Conservation (phyloP, 1,140 invertebrate genomes). For the Rhizoglyphus robini region DNA sequence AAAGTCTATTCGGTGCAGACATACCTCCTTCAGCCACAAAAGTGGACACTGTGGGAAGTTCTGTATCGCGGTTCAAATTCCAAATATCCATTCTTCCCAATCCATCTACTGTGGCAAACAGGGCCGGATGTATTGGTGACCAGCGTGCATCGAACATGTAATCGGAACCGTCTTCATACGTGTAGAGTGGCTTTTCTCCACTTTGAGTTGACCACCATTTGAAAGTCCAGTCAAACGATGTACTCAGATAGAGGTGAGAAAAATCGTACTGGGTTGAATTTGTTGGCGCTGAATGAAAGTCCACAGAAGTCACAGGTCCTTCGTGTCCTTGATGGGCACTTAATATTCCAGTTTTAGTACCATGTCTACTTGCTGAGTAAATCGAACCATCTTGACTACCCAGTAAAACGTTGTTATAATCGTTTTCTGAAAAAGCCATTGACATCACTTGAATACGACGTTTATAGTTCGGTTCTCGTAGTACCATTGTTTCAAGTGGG, state of each 20-base stretch:
- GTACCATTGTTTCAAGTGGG: constrained; percentile 68
- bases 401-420: constrained; percentile 94
- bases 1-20: constrained; percentile 74
- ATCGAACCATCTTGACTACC: constrained; percentile 90
- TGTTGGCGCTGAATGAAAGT: constrained; percentile 62
- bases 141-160: constrained; percentile 94
- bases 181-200: constrained; percentile 86
- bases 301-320: constrained; percentile 80
- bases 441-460: constrained; percentile 84
- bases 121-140: constrained; percentile 94
- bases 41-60: constrained; percentile 69
- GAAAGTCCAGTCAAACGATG: constrained; percentile 96
- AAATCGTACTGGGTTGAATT: constrained; percentile 80
- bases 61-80: constrained; percentile 93
- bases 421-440: constrained; percentile 78
- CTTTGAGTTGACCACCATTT: constrained; percentile 94
- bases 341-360: constrained; percentile 75
- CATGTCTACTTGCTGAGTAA: constrained; percentile 87
- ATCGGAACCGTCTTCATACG: constrained; percentile 96
- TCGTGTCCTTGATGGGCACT: constrained; percentile 85
- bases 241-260: constrained; percentile 87
- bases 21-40: constrained; percentile 59
- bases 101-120: constrained; percentile 90
- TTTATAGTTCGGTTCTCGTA: constrained; percentile 68
- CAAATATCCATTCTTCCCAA: constrained; percentile 82